These are phyloP conservation scores for Helleia helle DNA, from an alignment of 2,888 invertebrate genomes.

Conservation along the genomic window DNA sequence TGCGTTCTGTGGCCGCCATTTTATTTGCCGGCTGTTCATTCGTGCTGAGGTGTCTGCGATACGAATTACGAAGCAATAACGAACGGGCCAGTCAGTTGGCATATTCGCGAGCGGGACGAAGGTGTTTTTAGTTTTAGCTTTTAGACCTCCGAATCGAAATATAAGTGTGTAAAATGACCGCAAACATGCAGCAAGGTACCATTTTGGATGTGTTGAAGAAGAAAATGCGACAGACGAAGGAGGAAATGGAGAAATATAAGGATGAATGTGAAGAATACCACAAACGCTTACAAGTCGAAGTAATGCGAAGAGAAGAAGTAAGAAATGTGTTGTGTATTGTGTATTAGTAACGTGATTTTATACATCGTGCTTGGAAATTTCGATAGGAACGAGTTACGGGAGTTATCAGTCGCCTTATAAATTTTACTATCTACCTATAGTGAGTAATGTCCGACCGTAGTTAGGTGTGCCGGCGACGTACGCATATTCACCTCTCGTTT, in stretches of 20 bases:
- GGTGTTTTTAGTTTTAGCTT: constrained; percentile 66
- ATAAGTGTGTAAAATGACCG: constrained; percentile 81
- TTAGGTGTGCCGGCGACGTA: constrained; percentile 72
- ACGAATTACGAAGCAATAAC: constrained; percentile 60
- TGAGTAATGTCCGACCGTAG: constrained; percentile 74
- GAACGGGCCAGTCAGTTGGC: constrained; percentile 67
- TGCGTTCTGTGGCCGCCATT: constrained; percentile 65
- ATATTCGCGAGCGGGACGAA: constrained; percentile 70
- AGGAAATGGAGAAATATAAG: constrained; percentile 98
- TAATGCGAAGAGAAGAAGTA: constrained; percentile 98
- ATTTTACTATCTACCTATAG: constrained; percentile 64
- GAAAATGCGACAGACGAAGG: constrained; percentile 99
- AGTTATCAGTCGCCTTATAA: constrained; percentile 52
- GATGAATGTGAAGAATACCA: constrained; percentile 98
- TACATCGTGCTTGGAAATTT: constrained; percentile 32
- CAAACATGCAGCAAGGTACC: constrained; percentile 92
- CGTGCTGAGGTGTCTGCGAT: constrained; percentile 68
- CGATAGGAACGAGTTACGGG: constrained; percentile 34
- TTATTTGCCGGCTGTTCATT: constrained; percentile 70
- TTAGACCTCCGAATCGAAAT: constrained; percentile 47
- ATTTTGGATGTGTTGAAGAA: constrained; percentile 98
- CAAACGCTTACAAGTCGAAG: constrained; percentile 95
- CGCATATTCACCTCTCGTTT: constrained; percentile 69
- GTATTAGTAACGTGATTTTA: constrained; percentile 34
- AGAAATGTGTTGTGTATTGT: constrained; percentile 72